Percentiles rank a stretch among this genome's conserved stretches.
Evolutionary conservation across 2,888 invertebrate genomes (phyloP).

Genomic region (Metopia argyrocephala): DNA sequence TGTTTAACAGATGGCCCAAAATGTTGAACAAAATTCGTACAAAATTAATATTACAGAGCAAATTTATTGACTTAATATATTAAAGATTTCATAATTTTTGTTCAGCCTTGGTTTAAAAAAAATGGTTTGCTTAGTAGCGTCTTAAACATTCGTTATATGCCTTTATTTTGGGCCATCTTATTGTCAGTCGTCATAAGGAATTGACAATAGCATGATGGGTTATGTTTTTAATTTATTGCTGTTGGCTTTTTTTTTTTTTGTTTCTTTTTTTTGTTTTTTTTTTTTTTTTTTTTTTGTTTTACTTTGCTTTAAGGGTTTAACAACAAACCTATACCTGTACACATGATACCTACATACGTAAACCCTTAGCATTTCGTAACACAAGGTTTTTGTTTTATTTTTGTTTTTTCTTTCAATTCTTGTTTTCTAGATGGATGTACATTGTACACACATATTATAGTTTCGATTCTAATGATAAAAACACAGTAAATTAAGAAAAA

Average conservation of each 20-base stretch:
- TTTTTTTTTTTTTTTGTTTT: conserved; percentile 9
- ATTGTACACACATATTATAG: conserved; percentile 16
- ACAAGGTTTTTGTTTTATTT: not conserved
- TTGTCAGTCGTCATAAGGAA: not conserved
- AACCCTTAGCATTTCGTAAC: conserved; percentile 51
- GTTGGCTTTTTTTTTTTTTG: conserved; percentile 18
- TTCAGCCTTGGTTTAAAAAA: no score
- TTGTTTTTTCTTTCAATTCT: not conserved
- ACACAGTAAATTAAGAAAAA: conserved; percentile 25
- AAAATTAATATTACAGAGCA: no score
- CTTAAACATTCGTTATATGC: not conserved
- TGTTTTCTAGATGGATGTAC: not conserved
- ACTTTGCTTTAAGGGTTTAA: not conserved
- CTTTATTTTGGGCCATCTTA: not conserved
- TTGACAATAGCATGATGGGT: conserved; percentile 41
- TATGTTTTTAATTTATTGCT: not conserved
- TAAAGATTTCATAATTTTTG: no score
- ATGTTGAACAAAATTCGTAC: no score
- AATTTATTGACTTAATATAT: no score
- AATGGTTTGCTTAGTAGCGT: not conserved
- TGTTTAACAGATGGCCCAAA: no score
- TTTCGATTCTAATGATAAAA: conserved; percentile 17
- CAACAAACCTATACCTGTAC: not conserved
- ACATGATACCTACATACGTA: conserved; percentile 7
- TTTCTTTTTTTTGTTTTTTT: not conserved